Evolutionary conservation across 2,888 invertebrate species (phyloP).

Genomic region (Neocrepidodera transversa): DNA sequence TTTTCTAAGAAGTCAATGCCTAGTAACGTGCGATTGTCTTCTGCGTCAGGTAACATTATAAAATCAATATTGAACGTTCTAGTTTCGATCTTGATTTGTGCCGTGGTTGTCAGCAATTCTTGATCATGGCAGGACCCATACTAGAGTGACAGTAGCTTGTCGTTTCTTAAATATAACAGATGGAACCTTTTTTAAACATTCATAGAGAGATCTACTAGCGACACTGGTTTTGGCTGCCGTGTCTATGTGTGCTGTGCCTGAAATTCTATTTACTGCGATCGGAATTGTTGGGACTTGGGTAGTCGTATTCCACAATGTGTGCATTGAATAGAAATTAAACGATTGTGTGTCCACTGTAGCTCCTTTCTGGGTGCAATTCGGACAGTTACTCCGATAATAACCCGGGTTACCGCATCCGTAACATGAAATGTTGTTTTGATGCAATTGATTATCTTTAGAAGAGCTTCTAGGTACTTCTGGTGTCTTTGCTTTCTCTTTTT

Average conservation of each 20-base stretch:
- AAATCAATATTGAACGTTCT: slow-evolving; percentile 25
- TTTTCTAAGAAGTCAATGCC: slow-evolving; percentile 28
- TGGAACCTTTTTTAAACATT: background rate
- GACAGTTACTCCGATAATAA: too few species aligned
- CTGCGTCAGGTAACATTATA: slow-evolving; percentile 23
- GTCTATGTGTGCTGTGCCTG: slow-evolving; percentile 21
- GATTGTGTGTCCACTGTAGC: background rate
- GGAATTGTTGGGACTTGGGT: slow-evolving; percentile 21
- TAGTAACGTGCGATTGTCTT: slow-evolving; percentile 27
- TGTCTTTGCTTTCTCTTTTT: too few species aligned
- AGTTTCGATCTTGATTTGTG: slow-evolving; percentile 4
- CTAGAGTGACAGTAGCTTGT: background rate
- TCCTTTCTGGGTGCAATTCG: background rate
- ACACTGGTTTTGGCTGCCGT: slow-evolving; percentile 27
- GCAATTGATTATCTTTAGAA: too few species aligned
- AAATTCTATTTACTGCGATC: slow-evolving; percentile 7
- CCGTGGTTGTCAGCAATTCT: background rate
- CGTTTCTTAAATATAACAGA: background rate
- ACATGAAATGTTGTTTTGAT: too few species aligned
- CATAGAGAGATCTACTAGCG: slow-evolving; percentile 10
- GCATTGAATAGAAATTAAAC: slow-evolving; percentile 1
- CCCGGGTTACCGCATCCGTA: too few species aligned
- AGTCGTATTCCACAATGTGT: background rate
- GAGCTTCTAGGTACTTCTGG: too few species aligned
- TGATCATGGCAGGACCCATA: background rate